These are phyloP conservation scores for Halichoeres trimaculatus DNA, from an alignment of 2,113 vertebrate species.

Conservation along the genomic window DNA sequence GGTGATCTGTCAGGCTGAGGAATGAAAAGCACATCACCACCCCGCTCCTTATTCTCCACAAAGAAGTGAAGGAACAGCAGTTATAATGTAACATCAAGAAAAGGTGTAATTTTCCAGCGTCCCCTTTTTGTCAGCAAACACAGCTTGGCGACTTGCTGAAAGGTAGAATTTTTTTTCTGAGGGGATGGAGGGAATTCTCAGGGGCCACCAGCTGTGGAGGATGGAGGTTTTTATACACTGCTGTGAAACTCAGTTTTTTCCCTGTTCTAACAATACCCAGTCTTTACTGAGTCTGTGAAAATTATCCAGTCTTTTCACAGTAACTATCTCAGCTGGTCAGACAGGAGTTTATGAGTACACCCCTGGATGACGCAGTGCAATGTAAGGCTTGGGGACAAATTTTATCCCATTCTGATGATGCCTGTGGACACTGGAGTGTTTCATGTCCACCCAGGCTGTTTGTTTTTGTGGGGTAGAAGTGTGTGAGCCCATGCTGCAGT, in stretches of 20 bases:
- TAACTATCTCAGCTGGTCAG: background rate
- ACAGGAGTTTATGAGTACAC: background rate
- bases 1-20: conserved; percentile 71
- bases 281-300: conserved; percentile 3
- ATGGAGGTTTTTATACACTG: background rate
- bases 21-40: conserved; percentile 64
- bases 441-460: background rate
- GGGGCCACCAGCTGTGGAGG: conserved; percentile 33
- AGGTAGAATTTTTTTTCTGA: conserved; percentile 34
- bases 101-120: background rate
- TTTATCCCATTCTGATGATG: background rate
- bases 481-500: background rate
- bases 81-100: conserved; percentile 34
- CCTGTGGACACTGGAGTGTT: background rate
- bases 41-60: conserved; percentile 9
- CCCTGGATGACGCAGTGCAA: background rate
- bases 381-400: background rate
- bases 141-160: conserved; percentile 20
- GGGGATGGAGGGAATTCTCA: conserved; percentile 30
- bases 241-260: background rate
- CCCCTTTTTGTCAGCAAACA: conserved; percentile 17
- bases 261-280: conserved; percentile 16
- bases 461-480: background rate
- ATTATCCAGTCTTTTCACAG: background rate
- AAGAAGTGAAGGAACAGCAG: conserved; percentile 37